Evolutionary conservation across 2,888 invertebrate genomes (phyloP).

Genomic region (Machimus atricapillus): DNA sequence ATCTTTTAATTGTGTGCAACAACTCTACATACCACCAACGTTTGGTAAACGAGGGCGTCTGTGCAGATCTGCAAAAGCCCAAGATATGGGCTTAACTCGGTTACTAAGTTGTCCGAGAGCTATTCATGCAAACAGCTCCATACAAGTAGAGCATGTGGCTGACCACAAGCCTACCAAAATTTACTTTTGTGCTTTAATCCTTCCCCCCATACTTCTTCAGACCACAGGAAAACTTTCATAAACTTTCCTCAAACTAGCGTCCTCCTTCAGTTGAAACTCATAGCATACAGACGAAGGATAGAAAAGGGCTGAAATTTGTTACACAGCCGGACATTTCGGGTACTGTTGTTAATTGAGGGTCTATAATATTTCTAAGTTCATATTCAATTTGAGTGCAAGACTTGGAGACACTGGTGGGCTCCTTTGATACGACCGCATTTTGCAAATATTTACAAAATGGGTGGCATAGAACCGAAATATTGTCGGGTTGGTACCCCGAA

Average conservation of each 20-base stretch:
- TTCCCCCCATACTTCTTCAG: neutral
- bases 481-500: neutral
- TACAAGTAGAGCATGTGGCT: neutral
- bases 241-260: neutral
- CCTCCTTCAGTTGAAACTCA: neutral
- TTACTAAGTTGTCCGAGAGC: conserved; percentile 8
- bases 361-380: neutral
- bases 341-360: neutral
- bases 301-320: neutral
- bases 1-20: neutral
- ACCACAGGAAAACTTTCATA: neutral
- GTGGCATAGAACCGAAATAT: neutral
- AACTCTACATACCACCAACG: neutral
- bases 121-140: conserved; percentile 5
- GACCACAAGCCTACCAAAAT: neutral
- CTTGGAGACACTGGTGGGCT: neutral
- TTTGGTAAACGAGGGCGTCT: neutral
- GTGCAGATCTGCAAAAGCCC: neutral
- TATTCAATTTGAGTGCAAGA: neutral
- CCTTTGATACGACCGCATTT: neutral
- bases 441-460: neutral
- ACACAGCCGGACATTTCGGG: neutral
- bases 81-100: neutral
- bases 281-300: neutral
- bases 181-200: neutral